Base-by-base conservation (phyloP, 1,140 invertebrate species). In the Drosophila jambulina region DNA sequence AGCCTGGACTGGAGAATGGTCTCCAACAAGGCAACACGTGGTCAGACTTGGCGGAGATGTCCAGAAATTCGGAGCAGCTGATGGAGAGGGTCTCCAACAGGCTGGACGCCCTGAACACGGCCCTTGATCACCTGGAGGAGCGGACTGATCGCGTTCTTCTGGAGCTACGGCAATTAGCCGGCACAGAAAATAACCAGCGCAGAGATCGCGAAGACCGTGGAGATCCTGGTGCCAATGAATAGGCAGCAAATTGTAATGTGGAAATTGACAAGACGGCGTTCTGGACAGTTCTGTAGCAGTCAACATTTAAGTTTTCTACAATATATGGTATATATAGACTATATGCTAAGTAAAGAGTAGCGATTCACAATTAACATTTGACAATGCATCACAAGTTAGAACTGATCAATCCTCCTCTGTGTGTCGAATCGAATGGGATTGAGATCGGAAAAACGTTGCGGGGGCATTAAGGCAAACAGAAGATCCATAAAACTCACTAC, bases 401-500 rank as follows among this genome's bases (percentile, higher is more conserved):
- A 19, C 13, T 15, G 13, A 60, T 71, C 34, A 38, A 34, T 23
- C 4, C 13, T 32, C 8, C 2, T n/a, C 27, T 64, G 27, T 63
- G 34, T 19, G 1, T 65, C 61, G 17, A 40, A 68, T 67, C 21
- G 32, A 69, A 46, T 25, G n/a, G 48, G 8, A 25, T 46, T 4
- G 45, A 29, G n/a, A 54, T 57, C 12, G 57, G 21, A 65, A 75
- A 78, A 85, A 75, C 84, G 75, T 61, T 48, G 85, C 75, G 84
- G 84, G 81, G 84, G 84, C 84, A 88, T 69, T 48, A 53, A 60
- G 21, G 25, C 25, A 45, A 40, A 4, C 38, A 75, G 45, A 51
- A 60, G 42, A 76, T 32, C 61, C 80, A 78, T 86, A 82, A 86
- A 79, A 82, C 76, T 61, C 57, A 64, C 80, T 74, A 83, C 82